Conservation (phyloP, 2,888 invertebrate species). For the Nemotelus pantherinus region DNA sequence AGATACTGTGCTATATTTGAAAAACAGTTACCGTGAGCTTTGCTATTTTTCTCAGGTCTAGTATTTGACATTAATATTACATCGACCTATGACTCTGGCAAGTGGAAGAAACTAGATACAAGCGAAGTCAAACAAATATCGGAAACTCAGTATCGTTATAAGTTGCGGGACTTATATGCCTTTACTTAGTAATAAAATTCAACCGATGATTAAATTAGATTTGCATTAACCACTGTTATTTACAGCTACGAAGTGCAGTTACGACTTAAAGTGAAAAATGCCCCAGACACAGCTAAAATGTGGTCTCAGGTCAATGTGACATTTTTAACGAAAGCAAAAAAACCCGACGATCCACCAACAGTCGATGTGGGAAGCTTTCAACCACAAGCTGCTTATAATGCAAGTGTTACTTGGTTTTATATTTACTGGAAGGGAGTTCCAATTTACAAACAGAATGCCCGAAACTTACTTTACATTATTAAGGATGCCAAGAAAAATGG, state of each 20-base stretch:
- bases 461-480: slow-evolving; percentile 76
- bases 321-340: slow-evolving; percentile 68
- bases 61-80: slow-evolving; percentile 16
- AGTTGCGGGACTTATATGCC: slow-evolving; percentile 5
- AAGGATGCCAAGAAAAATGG: slow-evolving; percentile 59
- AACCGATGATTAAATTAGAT: neutral
- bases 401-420: slow-evolving; percentile 63
- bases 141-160: slow-evolving; percentile 2
- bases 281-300: slow-evolving; percentile 67
- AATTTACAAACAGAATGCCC: slow-evolving; percentile 76
- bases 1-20: neutral
- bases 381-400: slow-evolving; percentile 69
- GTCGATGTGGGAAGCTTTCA: slow-evolving; percentile 81
- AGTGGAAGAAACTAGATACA: slow-evolving; percentile 20
- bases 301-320: slow-evolving; percentile 77
- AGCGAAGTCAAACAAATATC: slow-evolving; percentile 25
- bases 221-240: slow-evolving; percentile 49
- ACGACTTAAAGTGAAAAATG: slow-evolving; percentile 70
- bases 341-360: slow-evolving; percentile 75
- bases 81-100: neutral
- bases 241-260: slow-evolving; percentile 61
- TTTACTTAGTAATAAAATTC: slow-evolving; percentile 16
- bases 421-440: slow-evolving; percentile 84
- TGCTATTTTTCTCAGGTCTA: slow-evolving; percentile 4
- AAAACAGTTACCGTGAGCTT: slow-evolving; percentile 1